A percentile compares a stretch with the other conserved stretches of the same genome.
Evolutionary conservation across 1,140 invertebrate genomes (phyloP).

Genomic region (Ostrea denselamellosa): DNA sequence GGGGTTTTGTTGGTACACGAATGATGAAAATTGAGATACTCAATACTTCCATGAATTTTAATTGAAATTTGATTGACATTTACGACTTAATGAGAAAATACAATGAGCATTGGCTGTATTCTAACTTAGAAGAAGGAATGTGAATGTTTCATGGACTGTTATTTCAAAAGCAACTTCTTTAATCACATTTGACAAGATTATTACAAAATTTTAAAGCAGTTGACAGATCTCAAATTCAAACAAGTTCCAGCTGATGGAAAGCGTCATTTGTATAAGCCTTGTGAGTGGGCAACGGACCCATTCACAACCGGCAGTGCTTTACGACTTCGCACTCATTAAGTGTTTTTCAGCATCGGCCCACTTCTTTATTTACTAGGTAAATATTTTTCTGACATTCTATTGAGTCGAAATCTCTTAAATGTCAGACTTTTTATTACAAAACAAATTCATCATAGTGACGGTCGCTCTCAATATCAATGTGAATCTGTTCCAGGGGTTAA

Average conservation of each 20-base stretch:
- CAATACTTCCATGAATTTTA: not conserved
- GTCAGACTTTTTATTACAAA: not conserved
- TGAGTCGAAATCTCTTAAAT: constrained; percentile 5
- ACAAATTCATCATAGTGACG: constrained; percentile 23
- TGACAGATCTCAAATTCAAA: constrained; percentile 24
- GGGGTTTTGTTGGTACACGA: not conserved
- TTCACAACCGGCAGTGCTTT: not conserved
- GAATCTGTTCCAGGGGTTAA: not conserved
- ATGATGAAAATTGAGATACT: not conserved
- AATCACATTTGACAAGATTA: not conserved
- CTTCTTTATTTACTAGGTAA: constrained; percentile 8
- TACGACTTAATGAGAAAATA: not conserved
- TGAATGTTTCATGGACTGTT: not conserved
- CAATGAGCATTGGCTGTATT: not conserved
- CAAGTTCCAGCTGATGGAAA: too few species aligned
- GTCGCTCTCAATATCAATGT: not conserved
- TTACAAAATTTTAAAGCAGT: not conserved
- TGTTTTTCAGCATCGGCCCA: not conserved
- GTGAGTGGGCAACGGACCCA: not conserved
- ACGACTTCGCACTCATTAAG: not conserved
- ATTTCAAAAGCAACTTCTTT: not conserved
- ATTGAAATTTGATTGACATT: not conserved
- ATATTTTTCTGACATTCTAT: constrained; percentile 24
- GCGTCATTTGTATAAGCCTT: too few species aligned
- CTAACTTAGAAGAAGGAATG: not conserved